These are phyloP conservation scores for Amblyraja radiata DNA, from an alignment of 2,797 vertebrate species.

Conservation along the genomic window DNA sequence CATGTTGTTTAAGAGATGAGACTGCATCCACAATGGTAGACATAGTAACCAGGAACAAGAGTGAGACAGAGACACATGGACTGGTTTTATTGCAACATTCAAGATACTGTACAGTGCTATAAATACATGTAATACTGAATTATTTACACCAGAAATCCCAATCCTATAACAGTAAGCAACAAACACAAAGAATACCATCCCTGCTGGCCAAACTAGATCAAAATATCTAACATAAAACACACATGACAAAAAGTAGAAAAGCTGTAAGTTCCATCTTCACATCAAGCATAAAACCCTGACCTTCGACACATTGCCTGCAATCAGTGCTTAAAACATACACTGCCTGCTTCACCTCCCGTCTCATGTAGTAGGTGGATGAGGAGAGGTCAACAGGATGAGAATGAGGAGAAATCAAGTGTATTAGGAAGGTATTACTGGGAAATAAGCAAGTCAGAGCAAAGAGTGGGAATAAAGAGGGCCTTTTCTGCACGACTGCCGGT, in stretches of 20 bases:
- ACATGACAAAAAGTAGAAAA: neutral
- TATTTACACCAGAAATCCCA: conserved; percentile 68
- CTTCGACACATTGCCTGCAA: neutral
- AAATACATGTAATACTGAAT: conserved; percentile 76
- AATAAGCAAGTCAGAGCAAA: neutral
- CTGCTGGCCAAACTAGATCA: neutral
- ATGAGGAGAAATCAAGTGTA: no score
- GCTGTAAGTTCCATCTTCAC: neutral
- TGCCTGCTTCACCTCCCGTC: neutral
- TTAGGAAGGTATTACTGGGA: no score
- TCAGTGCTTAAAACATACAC: neutral
- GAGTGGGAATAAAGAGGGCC: no score
- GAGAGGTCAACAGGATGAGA: no score
- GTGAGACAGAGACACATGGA: neutral
- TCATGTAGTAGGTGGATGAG: no score
- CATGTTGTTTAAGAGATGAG: no score
- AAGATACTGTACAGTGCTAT: conserved; percentile 95
- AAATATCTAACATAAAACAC: neutral
- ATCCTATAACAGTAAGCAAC: conserved; percentile 18
- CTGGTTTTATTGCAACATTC: conserved; percentile 84
- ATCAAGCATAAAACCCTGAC: neutral
- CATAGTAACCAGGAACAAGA: neutral
- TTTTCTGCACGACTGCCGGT: no score
- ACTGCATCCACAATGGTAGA: neutral
- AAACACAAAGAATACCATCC: neutral